Evolutionary conservation across 64 coral and sea anemone species (phyloP).

Genomic region (Montipora cactus): DNA sequence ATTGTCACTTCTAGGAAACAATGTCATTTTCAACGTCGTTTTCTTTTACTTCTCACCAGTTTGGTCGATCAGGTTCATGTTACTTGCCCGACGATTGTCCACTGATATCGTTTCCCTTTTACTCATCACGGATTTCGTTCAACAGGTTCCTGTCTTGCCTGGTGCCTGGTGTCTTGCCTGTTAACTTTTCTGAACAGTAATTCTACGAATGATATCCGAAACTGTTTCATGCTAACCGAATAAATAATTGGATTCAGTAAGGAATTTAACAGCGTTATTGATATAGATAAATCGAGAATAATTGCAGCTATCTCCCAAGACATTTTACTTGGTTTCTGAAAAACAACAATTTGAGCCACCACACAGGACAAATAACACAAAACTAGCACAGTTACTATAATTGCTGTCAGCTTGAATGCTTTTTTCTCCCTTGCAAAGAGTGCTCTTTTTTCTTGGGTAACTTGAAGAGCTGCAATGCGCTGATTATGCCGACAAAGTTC

Average conservation of each 20-base stretch:
- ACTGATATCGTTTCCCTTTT: too few relatives aligned
- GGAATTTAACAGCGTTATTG: not conserved
- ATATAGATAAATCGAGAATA: not conserved
- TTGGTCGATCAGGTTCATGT: too few relatives aligned
- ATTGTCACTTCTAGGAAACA: too few relatives aligned
- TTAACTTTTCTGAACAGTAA: not conserved
- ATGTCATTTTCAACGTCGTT: too few relatives aligned
- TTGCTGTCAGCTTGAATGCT: not conserved
- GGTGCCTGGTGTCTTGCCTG: too few relatives aligned
- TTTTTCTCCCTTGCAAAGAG: not conserved
- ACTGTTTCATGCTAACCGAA: not conserved
- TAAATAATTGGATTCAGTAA: not conserved
- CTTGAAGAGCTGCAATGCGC: constrained; percentile 4
- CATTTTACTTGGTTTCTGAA: not conserved
- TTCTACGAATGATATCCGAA: not conserved
- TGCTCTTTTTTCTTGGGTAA: not conserved
- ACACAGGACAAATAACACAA: not conserved
- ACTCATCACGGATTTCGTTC: too few relatives aligned
- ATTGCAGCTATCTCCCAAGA: not conserved
- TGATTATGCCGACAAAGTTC: not conserved
- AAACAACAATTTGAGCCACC: not conserved
- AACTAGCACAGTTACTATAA: not conserved
- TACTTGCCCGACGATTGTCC: too few relatives aligned
- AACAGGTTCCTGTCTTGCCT: too few relatives aligned
- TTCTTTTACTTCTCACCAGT: too few relatives aligned